Percentiles rank a stretch among this genome's conserved stretches.
These are phyloP conservation scores for Anthrax anthrax DNA, from an alignment of 2,888 invertebrate species.

Conservation along the genomic window DNA sequence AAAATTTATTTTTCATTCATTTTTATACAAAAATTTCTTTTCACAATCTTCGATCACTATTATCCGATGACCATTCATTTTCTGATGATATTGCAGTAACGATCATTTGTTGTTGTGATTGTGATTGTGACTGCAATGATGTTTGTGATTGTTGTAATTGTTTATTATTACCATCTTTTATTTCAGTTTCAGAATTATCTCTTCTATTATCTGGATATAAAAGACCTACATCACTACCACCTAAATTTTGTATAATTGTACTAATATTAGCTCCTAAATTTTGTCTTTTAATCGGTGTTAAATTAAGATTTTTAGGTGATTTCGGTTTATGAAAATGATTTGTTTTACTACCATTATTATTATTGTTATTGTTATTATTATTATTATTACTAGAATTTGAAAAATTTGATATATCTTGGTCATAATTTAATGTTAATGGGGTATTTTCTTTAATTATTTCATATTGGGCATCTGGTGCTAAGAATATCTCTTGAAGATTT, in stretches of 20 bases:
- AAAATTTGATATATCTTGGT: slow-evolving; percentile 15
- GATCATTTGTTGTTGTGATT: slow-evolving; percentile 9
- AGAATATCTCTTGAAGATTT: slow-evolving; percentile 30
- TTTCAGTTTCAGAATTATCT: background rate
- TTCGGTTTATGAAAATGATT: slow-evolving; percentile 13
- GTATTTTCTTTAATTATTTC: slow-evolving; percentile 35
- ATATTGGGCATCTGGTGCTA: slow-evolving; percentile 49
- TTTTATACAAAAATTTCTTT: slow-evolving; percentile 31
- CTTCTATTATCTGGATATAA: slow-evolving; percentile 24
- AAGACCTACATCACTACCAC: slow-evolving; percentile 33
- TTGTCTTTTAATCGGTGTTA: slow-evolving; percentile 28
- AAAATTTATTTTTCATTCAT: too few relatives aligned
- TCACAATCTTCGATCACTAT: slow-evolving; percentile 29
- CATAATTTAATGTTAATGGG: slow-evolving; percentile 15
- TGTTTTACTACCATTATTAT: slow-evolving; percentile 6
- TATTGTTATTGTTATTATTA: slow-evolving; percentile 2
- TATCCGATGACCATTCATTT: slow-evolving; percentile 30
- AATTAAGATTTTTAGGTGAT: slow-evolving; percentile 19
- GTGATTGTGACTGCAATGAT: slow-evolving; percentile 11
- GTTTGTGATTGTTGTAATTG: slow-evolving; percentile 8
- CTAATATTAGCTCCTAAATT: slow-evolving; percentile 36
- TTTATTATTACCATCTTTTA: slow-evolving; percentile 8
- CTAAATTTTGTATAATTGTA: slow-evolving; percentile 36
- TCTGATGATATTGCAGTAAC: slow-evolving; percentile 14
- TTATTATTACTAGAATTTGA: slow-evolving; percentile 5